A percentile compares a stretch with the other conserved stretches of the same genome.
Evolutionary conservation across 2,888 invertebrate genomes (phyloP).

Genomic region (Bruchidius siliquastri): DNA sequence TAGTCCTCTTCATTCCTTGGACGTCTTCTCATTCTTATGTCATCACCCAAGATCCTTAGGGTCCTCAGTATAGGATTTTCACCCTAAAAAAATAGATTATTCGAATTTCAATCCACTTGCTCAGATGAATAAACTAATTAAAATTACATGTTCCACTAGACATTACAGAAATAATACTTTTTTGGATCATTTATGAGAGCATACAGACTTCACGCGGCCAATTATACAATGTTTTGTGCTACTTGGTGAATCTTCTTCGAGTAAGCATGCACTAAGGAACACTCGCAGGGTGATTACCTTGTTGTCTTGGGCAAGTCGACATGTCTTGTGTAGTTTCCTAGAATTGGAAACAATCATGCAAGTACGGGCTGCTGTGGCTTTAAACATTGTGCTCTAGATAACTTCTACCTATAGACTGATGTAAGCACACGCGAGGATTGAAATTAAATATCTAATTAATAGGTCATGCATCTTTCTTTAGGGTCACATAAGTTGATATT

Average conservation of each 20-base stretch:
- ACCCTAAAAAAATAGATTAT: not conserved
- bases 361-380: not conserved
- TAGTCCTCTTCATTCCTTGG: constrained; percentile 14
- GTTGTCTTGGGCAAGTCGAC: not conserved
- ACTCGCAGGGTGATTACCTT: not conserved
- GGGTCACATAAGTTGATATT: not conserved
- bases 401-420: not conserved
- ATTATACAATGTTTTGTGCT: no score
- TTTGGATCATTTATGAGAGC: not conserved
- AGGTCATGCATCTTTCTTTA: not conserved
- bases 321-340: not conserved
- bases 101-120: no score
- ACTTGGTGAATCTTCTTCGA: no score
- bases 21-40: constrained; percentile 24
- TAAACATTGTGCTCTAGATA: not conserved
- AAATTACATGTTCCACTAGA: no score
- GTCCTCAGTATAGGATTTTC: constrained; percentile 44
- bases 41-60: constrained; percentile 39
- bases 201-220: no score
- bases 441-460: not conserved
- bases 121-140: no score
- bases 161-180: no score
- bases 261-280: no score
- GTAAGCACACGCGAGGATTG: not conserved
- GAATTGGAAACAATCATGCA: not conserved